phyloP scores from a whole-genome alignment of 1,140 invertebrate species.

The Sminthurinus signatus region DNA sequence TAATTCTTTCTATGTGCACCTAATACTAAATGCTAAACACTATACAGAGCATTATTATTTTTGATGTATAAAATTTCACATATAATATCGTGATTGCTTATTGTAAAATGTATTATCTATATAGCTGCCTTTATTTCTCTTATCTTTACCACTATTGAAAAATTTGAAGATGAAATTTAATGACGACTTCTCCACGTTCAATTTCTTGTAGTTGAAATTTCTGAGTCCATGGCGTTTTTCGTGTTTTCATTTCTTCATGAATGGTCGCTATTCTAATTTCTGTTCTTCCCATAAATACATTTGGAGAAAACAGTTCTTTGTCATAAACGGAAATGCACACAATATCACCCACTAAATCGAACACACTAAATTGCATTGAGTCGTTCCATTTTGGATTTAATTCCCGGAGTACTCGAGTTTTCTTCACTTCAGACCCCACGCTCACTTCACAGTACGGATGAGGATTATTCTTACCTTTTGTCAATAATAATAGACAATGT shows the following conservation, averaged over 20 bases:
- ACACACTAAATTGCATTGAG: constrained; percentile 53
- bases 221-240: constrained; percentile 61
- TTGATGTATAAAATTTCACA: no score
- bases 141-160: no score
- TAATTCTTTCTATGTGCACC: no score
- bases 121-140: no score
- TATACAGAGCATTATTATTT: no score
- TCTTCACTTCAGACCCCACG: constrained; percentile 67
- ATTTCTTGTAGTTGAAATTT: constrained; percentile 64
- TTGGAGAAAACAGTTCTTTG: constrained; percentile 67
- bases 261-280: constrained; percentile 66
- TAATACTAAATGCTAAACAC: no score
- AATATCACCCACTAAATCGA: constrained; percentile 55
- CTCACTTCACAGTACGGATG: constrained; percentile 73
- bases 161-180: constrained; percentile 67
- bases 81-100: no score
- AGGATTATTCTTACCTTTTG: constrained; percentile 56
- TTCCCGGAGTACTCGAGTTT: constrained; percentile 58
- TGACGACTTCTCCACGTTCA: constrained; percentile 60
- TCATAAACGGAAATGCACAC: constrained; percentile 72
- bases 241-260: constrained; percentile 54
- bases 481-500: no score
- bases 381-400: constrained; percentile 68
- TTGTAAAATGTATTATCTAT: no score
- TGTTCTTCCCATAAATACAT: constrained; percentile 70